Evolutionary conservation across 2,797 vertebrate genomes (phyloP), one percentile per base, ranked within the genome.

Genomic region (Melanotaenia pygmaea): DNA sequence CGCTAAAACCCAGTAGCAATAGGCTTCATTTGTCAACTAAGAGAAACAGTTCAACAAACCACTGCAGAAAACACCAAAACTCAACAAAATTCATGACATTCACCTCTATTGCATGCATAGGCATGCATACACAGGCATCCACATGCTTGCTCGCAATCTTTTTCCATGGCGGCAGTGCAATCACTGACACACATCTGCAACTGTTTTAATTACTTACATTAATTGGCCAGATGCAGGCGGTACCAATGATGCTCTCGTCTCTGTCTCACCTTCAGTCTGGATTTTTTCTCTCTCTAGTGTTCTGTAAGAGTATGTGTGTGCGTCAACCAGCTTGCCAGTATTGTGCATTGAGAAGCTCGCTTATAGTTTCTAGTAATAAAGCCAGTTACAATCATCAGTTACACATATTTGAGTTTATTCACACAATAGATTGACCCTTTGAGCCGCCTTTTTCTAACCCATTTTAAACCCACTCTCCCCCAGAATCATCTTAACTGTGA

Each of bases 161-260:
- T 79, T 63, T 76, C 70, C 38, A 71, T 71, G 59, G 74, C 51
- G 68, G 80, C 70, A 65, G 76, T 60, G 70, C 72, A 84, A 81
- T 80, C 37, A 59, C 3, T 74, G 72, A 82, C 61, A 68, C 37
- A 80, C 58, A 76, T 72, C 60, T 77, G 72, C 5, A 64, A 90
- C 92, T 92, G 82, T 87, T 86, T 84, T 92, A 93, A 93, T 93
- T 94, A 93, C 94, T 95, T 91, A 93, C 89, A 68, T 85, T 93
- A 89, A 93, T 94, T 94, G 94, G 89, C 87, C 85, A 80, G 76
- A 77, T 78, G 81, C 86, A 76, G 81, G 80, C 78, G 77, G 67
- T 74, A 74, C 50, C 78, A 69, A 12, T 63, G 76, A 62, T 24
- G 73, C 66, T 77, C 64, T 67, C 59, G 67, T 69, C 50, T 69